Base-by-base conservation (phyloP, 2,888 invertebrate species). In the Drosophila helvetica region DNA sequence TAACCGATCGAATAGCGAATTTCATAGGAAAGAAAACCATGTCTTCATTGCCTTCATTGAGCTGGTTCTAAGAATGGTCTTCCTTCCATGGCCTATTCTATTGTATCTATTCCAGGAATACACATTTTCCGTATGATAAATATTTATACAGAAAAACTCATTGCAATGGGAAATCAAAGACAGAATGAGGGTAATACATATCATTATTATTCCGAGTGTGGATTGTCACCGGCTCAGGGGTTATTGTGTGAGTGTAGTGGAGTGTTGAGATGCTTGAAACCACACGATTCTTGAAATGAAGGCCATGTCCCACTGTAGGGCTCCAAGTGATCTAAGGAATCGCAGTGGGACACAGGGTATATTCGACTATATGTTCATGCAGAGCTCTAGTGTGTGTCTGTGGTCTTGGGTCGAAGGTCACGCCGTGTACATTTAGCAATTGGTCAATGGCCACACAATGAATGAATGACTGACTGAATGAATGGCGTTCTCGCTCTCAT, bases 381-480 rank as follows among this genome's bases (percentile, higher is more conserved):
- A 8, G 2, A 2, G 27, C 27, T 27, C 27, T 27, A 25, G 25
- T 17, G 27, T 30, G 4, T 17, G 15, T 51, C 38, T 22, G 8
- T n/a, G 25, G 9, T 19, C n/a, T n/a, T 30, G 42, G 17, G 25
- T 22, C 48, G 50, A 62, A 74, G 74, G 63, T 74, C 63, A 57
- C 42, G 58, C 25, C 2, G 12, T 38, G 33, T 52, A 59, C 30
- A 66, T 58, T 51, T 72, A 65, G 65, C 65, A 69, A 74, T 73
- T 78, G 82, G 83, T 48, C 75, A 62, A 72, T 66, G 78, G 67
- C 64, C 74, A 72, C 61, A 68, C 22, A 52, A 61, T 66, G 27
- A 27, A 27, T 8, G 27, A 27, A 27, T 27, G 25, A 71, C 45
- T 25, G 27, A 27, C 1, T 27, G 27, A 65, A 65, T 65, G 50